A percentile compares a stretch with the other conserved stretches of the same genome.
These are phyloP conservation scores for Gymnogyps californianus DNA, from an alignment of 2,113 vertebrate genomes.

Conservation along the genomic window DNA sequence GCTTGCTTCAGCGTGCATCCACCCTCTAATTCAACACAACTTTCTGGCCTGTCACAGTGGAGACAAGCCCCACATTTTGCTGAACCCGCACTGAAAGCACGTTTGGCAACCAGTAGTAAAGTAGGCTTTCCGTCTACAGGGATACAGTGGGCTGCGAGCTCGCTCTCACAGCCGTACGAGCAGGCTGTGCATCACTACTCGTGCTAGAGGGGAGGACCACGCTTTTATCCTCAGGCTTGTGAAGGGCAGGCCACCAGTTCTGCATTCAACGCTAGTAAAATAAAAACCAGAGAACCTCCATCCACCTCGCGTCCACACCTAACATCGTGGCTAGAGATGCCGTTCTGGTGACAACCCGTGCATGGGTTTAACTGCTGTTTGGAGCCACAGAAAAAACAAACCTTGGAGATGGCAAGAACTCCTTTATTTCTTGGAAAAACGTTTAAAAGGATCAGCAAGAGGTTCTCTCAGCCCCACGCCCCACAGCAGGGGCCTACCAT, in stretches of 20 bases:
- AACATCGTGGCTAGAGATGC: background rate
- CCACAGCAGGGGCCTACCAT: background rate
- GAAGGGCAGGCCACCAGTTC: background rate
- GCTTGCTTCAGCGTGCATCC: background rate
- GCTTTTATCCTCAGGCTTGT: background rate
- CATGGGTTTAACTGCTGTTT: background rate
- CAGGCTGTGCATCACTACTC: background rate
- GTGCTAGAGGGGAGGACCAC: background rate
- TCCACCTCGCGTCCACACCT: background rate
- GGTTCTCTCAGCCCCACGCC: background rate
- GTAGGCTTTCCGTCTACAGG: background rate
- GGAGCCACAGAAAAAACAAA: background rate
- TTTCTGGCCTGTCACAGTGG: background rate
- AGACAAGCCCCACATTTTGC: background rate
- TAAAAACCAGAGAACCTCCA: background rate
- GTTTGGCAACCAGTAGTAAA: background rate
- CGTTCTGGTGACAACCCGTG: background rate
- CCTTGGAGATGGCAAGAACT: background rate
- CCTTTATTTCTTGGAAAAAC: background rate
- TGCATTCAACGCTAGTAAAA: background rate
- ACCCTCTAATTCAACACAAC: background rate
- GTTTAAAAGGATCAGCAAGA: background rate
- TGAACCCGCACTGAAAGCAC: background rate
- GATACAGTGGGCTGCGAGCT: background rate
- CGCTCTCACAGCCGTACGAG: accelerated